phyloP scores from a whole-genome alignment of 2,113 vertebrate species.

The Pelodiscus sinensis region DNA sequence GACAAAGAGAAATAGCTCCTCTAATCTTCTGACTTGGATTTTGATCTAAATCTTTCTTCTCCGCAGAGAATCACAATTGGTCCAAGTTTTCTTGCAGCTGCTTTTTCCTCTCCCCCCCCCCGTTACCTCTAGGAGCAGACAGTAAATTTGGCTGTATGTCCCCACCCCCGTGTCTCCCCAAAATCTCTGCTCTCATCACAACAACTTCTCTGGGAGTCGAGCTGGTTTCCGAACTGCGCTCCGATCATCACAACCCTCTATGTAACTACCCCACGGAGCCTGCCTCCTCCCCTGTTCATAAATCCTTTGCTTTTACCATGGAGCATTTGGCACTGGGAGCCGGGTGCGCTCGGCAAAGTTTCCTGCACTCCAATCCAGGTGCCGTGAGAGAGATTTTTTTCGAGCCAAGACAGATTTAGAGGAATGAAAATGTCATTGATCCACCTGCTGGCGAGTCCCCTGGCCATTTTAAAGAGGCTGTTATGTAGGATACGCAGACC shows the following conservation, averaged over 20 bases:
- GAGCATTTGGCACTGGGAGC: slow-evolving; percentile 61
- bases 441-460: slow-evolving; percentile 53
- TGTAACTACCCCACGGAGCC: slow-evolving; percentile 47
- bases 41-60: slow-evolving; percentile 34
- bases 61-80: not conserved
- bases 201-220: not conserved
- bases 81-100: slow-evolving; percentile 16
- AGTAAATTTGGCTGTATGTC: not conserved
- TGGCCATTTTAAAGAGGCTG: slow-evolving; percentile 49
- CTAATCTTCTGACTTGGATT: slow-evolving; percentile 3
- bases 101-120: not conserved
- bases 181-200: slow-evolving; percentile 33
- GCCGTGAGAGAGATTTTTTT: slow-evolving; percentile 21
- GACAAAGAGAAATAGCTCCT: not conserved
- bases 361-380: slow-evolving; percentile 50
- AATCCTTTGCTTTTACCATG: slow-evolving; percentile 42
- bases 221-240: slow-evolving; percentile 19
- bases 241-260: slow-evolving; percentile 53
- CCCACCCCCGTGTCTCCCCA: slow-evolving; percentile 17
- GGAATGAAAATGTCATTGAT: slow-evolving; percentile 44
- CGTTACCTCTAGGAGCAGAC: not conserved
- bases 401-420: slow-evolving; percentile 61
- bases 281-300: slow-evolving; percentile 40
- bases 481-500: not conserved
- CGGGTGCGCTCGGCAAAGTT: slow-evolving; percentile 50